A percentile compares a stretch with the other conserved stretches of the same genome.
These are phyloP conservation scores for Argyresthia albistria DNA, from an alignment of 2,888 invertebrate species.

Conservation along the genomic window DNA sequence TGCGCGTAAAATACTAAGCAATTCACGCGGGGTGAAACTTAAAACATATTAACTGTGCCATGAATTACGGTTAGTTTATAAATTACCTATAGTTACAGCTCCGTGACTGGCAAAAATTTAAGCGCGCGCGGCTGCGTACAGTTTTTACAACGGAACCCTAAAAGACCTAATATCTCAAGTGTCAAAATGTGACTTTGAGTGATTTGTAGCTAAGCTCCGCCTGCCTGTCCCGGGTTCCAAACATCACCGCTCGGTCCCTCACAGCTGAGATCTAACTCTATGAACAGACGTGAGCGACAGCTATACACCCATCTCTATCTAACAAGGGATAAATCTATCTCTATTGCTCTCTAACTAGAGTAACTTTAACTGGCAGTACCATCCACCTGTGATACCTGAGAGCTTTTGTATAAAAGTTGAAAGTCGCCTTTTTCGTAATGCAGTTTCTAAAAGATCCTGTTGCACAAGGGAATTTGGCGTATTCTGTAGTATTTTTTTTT, in stretches of 20 bases:
- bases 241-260: constrained; percentile 65
- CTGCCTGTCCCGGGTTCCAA: constrained; percentile 75
- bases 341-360: constrained; percentile 37
- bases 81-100: background rate
- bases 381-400: constrained; percentile 59
- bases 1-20: background rate
- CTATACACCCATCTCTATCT: constrained; percentile 50
- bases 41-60: background rate
- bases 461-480: constrained; percentile 31
- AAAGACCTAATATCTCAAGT: constrained; percentile 73
- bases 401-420: constrained; percentile 70
- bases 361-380: constrained; percentile 59
- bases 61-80: background rate
- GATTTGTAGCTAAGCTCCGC: constrained; percentile 74
- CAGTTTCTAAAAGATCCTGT: constrained; percentile 56
- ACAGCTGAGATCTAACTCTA: constrained; percentile 68
- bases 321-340: constrained; percentile 28
- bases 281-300: constrained; percentile 46
- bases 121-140: background rate
- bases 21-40: background rate
- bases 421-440: constrained; percentile 50
- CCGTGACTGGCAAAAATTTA: background rate
- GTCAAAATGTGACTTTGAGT: constrained; percentile 75
- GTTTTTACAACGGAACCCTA: constrained; percentile 16
- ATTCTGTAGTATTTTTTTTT: constrained; percentile 20